Conservation (phyloP, 1,140 invertebrate genomes). For the Elymnias hypermnestra region DNA sequence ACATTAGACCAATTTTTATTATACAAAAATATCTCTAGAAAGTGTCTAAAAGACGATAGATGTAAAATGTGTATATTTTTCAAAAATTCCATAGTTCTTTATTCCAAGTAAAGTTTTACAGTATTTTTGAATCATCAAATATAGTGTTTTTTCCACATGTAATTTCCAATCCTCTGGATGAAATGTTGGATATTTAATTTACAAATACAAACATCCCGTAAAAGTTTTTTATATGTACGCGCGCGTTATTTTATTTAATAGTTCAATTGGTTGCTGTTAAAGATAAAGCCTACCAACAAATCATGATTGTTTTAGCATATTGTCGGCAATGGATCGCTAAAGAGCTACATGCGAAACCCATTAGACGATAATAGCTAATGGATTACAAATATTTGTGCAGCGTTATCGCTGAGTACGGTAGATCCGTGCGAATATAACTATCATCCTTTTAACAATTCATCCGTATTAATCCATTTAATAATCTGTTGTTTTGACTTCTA, state of each 20-base stretch:
- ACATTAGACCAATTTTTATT: too few species aligned
- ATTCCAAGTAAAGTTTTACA: too few species aligned
- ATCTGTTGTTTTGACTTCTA: conserved; percentile 16
- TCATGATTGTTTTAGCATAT: conserved; percentile 25
- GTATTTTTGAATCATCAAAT: too few species aligned
- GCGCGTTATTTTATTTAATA: background rate
- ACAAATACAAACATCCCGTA: too few species aligned
- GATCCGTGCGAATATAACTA: conserved; percentile 12
- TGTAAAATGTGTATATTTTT: too few species aligned
- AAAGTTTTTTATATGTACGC: too few species aligned
- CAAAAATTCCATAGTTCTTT: too few species aligned
- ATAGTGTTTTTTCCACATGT: too few species aligned
- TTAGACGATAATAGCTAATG: conserved; percentile 44
- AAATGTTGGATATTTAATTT: too few species aligned
- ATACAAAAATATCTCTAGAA: too few species aligned
- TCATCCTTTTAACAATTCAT: conserved; percentile 25
- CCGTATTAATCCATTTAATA: conserved; percentile 28
- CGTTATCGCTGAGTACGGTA: conserved; percentile 23
- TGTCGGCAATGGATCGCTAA: conserved; percentile 27
- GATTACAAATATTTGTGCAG: conserved; percentile 40
- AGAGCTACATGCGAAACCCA: conserved; percentile 45
- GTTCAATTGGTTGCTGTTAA: background rate
- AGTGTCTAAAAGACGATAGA: too few species aligned
- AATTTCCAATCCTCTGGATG: too few species aligned
- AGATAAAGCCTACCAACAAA: conserved; percentile 14